phyloP scores from a whole-genome alignment of 2,797 vertebrate species.

The Periophthalmus magnuspinnatus region DNA sequence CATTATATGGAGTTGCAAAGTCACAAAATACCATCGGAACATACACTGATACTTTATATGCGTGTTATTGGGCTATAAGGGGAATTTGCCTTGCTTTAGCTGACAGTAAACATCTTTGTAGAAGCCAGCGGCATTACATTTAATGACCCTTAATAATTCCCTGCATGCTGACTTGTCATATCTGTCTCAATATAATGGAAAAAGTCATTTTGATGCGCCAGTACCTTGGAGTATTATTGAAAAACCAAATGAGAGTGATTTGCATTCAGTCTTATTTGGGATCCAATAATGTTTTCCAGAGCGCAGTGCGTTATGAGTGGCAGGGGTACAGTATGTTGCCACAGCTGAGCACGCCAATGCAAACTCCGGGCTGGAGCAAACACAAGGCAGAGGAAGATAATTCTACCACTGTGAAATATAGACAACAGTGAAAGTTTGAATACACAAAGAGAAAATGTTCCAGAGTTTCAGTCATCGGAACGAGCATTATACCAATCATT shows the following conservation, averaged over 20 bases:
- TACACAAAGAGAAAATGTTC: not conserved
- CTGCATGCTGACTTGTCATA: slow-evolving; percentile 7
- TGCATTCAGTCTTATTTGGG: slow-evolving; percentile 2
- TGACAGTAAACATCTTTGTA: slow-evolving; percentile 1
- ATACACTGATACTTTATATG: too few relatives aligned
- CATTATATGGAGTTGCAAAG: not conserved
- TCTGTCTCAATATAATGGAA: slow-evolving; percentile 13
- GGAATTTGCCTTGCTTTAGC: not conserved
- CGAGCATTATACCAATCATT: not conserved
- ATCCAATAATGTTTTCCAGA: slow-evolving; percentile 9
- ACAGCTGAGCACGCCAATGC: not conserved
- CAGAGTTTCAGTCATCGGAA: not conserved
- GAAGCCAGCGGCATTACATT: slow-evolving; percentile 10
- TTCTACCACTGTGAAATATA: slow-evolving; percentile 1
- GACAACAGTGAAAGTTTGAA: not conserved
- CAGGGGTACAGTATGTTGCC: slow-evolving; percentile 10
- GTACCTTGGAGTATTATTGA: slow-evolving; percentile 17
- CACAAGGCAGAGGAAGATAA: not conserved
- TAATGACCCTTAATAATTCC: slow-evolving; percentile 20
- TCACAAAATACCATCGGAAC: not conserved
- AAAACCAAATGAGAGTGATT: slow-evolving; percentile 16
- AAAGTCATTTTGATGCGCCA: slow-evolving; percentile 10
- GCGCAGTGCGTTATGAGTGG: slow-evolving; percentile 5
- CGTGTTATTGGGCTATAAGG: not conserved
- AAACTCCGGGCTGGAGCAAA: not conserved